Base-by-base conservation (phyloP, 2,888 invertebrate species). In the Drosophila helvetica region DNA sequence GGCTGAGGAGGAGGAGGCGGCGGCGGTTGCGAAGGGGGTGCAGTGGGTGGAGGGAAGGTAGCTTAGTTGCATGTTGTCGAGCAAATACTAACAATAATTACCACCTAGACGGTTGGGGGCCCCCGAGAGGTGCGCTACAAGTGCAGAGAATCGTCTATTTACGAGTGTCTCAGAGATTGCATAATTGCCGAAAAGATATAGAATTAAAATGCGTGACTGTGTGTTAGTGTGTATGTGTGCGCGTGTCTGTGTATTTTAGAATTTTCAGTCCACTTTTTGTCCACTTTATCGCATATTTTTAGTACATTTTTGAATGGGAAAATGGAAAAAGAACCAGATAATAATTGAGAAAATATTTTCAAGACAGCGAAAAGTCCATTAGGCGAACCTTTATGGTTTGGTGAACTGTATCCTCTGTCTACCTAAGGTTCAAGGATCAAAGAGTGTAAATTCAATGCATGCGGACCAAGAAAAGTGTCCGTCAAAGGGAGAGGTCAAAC, bases 111-210 rank as follows among this genome's bases (percentile, higher is more conserved):
- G 50, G 43, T 48, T 53, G 45, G 43, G 55, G 51, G 27, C 15
- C 38, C 38, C 38, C 43, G 33, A 67, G 56, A 51, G 33, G 27
- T 57, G 54, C 58, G 42, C 27, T 52, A 22, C 47, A 45, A 55
- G 52, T 53, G 66, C 71, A 69, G 43, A 72, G 48, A 61, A 47
- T 52, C 71, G 54, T 55, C 50, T 53, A 72, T 72, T 63, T 78
- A 72, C 38, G 38, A 38, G 38, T 38, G 38, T 69, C 76, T 68
- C 66, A 75, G 69, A 81, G 84, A 82, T 86, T 86, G 86, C 86
- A 86, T 86, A 86, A 86, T 84, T 86, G 72, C 66, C 56, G 72
- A 77, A 78, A 77, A 75, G 64, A 74, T 73, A 86, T 65, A 75
- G 62, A 64, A 25, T 60, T 22, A 60, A 33, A 30, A 33, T 60